Evolutionary conservation across 2,888 invertebrate genomes (phyloP), one percentile per base, ranked within the genome.

Genomic region (Schizotus pectinicornis): DNA sequence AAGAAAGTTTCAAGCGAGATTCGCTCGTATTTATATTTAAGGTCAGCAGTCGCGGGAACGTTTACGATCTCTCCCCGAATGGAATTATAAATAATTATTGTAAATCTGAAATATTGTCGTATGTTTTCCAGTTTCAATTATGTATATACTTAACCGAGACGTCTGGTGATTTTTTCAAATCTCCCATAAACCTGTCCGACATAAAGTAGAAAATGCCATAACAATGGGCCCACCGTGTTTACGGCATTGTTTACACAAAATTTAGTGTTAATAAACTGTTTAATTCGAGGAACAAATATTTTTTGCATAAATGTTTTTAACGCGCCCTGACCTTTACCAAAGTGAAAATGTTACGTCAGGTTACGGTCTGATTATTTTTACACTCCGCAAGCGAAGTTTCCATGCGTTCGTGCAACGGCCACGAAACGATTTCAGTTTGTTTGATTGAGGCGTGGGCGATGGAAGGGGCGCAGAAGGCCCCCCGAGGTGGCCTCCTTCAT

Each of bases 31-130:
- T 62, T 62, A 63, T 62, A 55, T 58, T 34, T 65, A 65, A 67
- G 64, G 67, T 67, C 67, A 62, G 61, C 59, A 57, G 66, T 65
- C 56, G 46, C 46, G n/a, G 38, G 59, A 60, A 61, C 64, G 65
- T 67, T 67, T 68, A 68, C 64, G 63, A 43, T 59, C 57, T 63
- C 61, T 59, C 42, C 57, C 56, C 65, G 43, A 61, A 61, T 59
- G 52, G 43, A 51, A 59, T 61, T 54, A 56, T 54, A 59, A 57
- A 61, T 63, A 47, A 61, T 62, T 58, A 63, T 56, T 54, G 49
- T 55, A 58, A 58, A 63, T 58, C 60, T 51, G 53, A 53, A 53
- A 53, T 46, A 45, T 38, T 45, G 36, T 38, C 32, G 45, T 37
- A 14, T 53, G 39, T 37, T 36, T 51, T 12, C 22, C 37, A 41